Evolutionary conservation across 1,140 invertebrate genomes (phyloP).

Genomic region (Rhopalosiphum padi): DNA sequence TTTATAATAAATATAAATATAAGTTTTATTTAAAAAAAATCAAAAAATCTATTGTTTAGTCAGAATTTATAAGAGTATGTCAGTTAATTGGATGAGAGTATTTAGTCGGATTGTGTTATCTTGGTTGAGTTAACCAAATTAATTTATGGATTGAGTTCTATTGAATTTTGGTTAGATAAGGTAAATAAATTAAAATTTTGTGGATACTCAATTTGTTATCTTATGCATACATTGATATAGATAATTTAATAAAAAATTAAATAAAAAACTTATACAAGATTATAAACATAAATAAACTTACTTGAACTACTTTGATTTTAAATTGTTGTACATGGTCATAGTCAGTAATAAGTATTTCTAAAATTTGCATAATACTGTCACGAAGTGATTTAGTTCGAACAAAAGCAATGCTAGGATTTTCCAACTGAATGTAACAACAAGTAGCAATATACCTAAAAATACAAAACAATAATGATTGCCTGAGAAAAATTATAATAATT

Average conservation of each 20-base stretch:
- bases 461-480: neutral
- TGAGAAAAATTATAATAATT: no score
- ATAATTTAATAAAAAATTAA: neutral
- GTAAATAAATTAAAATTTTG: no score
- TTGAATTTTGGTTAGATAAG: no score
- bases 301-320: constrained; percentile 73
- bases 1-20: no score
- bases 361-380: constrained; percentile 77
- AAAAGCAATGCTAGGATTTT: constrained; percentile 60
- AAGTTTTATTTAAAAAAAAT: no score
- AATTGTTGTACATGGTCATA: constrained; percentile 79
- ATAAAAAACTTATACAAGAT: neutral
- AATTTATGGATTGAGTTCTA: no score
- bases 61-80: no score
- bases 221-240: neutral
- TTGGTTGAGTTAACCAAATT: no score
- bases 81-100: no score
- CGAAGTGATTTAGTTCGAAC: constrained; percentile 71
- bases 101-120: no score
- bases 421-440: constrained; percentile 61
- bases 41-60: no score
- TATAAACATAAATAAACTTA: constrained; percentile 60
- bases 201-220: neutral
- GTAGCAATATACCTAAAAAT: constrained; percentile 86
- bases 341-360: constrained; percentile 80